Conservation (phyloP, 1,140 invertebrate species). For the Drosophila athabasca region DNA sequence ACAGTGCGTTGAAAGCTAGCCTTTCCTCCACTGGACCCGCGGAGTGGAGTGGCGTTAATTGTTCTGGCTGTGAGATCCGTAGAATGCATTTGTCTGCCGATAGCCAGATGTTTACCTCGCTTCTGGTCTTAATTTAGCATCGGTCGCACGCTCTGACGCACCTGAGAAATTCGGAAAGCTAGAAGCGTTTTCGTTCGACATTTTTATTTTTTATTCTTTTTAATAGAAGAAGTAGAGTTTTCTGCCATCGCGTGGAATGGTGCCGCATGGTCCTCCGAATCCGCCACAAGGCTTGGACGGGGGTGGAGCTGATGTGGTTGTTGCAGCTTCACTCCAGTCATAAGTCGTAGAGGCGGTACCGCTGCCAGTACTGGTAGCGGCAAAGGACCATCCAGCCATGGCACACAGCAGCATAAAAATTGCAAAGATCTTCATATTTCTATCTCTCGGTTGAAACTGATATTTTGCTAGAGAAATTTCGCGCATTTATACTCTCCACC, state of each 20-base stretch:
- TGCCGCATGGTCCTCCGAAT: not conserved
- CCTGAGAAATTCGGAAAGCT: conserved; percentile 33
- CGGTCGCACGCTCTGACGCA: conserved; percentile 35
- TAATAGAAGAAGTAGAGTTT: conserved; percentile 34
- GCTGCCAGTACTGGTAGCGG: not conserved
- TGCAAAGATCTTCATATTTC: conserved; percentile 9
- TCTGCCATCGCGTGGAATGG: not conserved
- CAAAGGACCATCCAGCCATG: not conserved
- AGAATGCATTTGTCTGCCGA: conserved; percentile 34
- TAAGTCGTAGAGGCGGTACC: not conserved
- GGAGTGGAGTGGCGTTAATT: conserved; percentile 34
- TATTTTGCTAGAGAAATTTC: not conserved
- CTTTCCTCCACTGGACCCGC: conserved; percentile 23
- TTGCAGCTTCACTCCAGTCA: too few relatives aligned
- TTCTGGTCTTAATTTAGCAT: conserved; percentile 50
- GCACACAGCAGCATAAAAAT: not conserved
- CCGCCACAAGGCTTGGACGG: conserved; percentile 3
- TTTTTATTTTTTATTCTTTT: conserved; percentile 11
- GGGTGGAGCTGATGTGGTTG: not conserved
- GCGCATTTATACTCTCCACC: not conserved
- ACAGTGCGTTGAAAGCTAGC: conserved; percentile 23
- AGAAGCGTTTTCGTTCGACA: not conserved
- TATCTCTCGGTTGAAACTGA: not conserved
- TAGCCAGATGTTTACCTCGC: conserved; percentile 50
- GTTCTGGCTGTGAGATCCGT: conserved; percentile 37